Evolutionary conservation across 1,140 invertebrate genomes (phyloP), one percentile per base, ranked within the genome.

Genomic region (Saxidomus purpurata): DNA sequence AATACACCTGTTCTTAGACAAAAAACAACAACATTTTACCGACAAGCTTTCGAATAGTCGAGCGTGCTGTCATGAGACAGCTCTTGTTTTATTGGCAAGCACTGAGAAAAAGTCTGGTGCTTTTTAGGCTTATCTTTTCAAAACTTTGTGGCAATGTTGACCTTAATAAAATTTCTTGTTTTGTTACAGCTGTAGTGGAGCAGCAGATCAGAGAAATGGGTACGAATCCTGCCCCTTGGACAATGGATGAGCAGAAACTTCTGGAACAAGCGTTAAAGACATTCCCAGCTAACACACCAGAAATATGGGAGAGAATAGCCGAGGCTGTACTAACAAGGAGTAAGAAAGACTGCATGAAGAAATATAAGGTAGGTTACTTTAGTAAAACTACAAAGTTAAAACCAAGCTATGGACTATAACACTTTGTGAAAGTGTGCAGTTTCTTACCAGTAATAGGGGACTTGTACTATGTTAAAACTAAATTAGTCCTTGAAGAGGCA

Each of bases 301-400:
- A 99, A 90, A 97, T 99, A 80, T 99, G 99, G 99, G 99, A 99
- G 90, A 97, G 97, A 94, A 99, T 99, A 91, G 98, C 99, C 0
- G 97, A 98, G 52, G 98, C 97, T 95, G 97, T 99, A 93, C 98
- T 98, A 2, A 97, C 93, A 8, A 97, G 99, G 92, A 98, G 97
- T 91, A 99, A 99, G 96, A 99, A 99, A 95, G 99, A 99, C 92
- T 99, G 99, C 95, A 98, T 99, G 97, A 98, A 98, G 92, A 97
- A 99, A 93, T 99, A 99, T 95, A 99, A 99, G 96, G 97, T 97
- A 94, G 87, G 28, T 22, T 82, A 87, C 9, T 0, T 47, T n/a
- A n/a, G 2, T 8, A 31, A 19, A 59, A 79, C 19, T 55, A 25
- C 19, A 0, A 61, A 19, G 15, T 11, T 38, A 3, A 9, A 8